Conservation (phyloP, 1,140 invertebrate species). For the Caenorhabditis briggsae region DNA sequence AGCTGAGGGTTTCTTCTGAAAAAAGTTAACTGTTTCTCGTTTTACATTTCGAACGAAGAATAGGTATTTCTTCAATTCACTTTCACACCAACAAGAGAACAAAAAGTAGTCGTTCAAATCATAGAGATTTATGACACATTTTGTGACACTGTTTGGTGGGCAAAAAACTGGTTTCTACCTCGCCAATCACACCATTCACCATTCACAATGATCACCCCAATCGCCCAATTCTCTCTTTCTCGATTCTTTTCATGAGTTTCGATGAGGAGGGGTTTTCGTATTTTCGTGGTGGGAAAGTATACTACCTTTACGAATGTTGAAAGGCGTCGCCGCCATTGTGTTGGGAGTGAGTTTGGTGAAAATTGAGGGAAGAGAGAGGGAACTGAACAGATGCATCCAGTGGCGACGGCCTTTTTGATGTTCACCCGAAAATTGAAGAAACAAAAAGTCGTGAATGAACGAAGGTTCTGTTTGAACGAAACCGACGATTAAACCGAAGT, state of each 20-base stretch:
- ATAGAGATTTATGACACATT: slow-evolving; percentile 55
- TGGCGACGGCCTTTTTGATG: slow-evolving; percentile 15
- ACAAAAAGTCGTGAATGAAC: slow-evolving; percentile 4
- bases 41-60: not conserved
- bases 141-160: slow-evolving; percentile 48
- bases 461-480: slow-evolving; percentile 9
- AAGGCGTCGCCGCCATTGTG: slow-evolving; percentile 3
- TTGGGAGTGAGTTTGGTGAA: not conserved
- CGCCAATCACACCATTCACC: slow-evolving; percentile 49
- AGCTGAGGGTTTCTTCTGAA: too few relatives aligned
- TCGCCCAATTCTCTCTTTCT: not conserved
- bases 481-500: not conserved
- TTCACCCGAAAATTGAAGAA: not conserved
- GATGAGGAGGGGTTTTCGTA: not conserved
- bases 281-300: not conserved
- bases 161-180: slow-evolving; percentile 23
- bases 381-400: slow-evolving; percentile 21
- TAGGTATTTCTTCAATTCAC: not conserved
- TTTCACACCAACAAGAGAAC: not conserved
- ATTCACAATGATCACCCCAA: not conserved
- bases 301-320: not conserved
- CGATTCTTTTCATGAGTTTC: not conserved
- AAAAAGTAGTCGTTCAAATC: slow-evolving; percentile 55
- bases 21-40: too few relatives aligned
- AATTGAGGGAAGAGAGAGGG: not conserved